These are phyloP conservation scores for Furcula furcula DNA, from an alignment of 2,888 invertebrate species.

Conservation along the genomic window DNA sequence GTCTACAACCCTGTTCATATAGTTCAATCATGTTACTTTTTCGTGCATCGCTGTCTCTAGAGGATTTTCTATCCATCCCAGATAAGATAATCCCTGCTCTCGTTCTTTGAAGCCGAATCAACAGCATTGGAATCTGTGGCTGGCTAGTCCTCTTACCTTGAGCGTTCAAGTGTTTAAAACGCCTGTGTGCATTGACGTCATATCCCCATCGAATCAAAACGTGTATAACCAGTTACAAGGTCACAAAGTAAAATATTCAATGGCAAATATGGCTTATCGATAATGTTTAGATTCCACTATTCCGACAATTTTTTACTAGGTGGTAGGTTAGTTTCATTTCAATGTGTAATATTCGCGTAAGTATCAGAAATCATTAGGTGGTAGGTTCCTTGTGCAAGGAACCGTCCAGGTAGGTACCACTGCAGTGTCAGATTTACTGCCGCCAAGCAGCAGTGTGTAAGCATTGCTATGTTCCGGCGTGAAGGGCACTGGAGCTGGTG, in stretches of 20 bases:
- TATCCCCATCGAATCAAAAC: conserved; percentile 6
- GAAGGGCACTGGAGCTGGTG: no score
- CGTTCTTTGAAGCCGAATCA: conserved; percentile 19
- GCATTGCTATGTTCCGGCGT: no score
- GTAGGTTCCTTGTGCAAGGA: no score
- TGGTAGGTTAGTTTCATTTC: no score
- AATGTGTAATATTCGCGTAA: no score
- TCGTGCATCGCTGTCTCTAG: conserved; percentile 8
- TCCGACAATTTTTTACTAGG: no score
- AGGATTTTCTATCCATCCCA: conserved; percentile 19
- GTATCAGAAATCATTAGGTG: no score
- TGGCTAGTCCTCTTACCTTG: conserved; percentile 8
- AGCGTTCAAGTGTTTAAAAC: conserved; percentile 8
- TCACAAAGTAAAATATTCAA: conserved; percentile 5
- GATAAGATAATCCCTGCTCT: conserved; percentile 13
- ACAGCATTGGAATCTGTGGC: conserved; percentile 7
- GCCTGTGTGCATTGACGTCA: conserved; percentile 16
- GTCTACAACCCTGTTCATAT: conserved; percentile 15
- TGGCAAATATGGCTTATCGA: no score
- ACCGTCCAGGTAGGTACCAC: no score
- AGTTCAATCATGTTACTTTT: conserved; percentile 9
- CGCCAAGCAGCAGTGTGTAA: no score
- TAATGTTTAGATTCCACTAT: no score
- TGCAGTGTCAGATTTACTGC: no score
- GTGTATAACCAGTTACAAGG: conserved; percentile 18